phyloP scores from a whole-genome alignment of 2,797 vertebrate genomes.

The Lagocephalus sceleratus region DNA sequence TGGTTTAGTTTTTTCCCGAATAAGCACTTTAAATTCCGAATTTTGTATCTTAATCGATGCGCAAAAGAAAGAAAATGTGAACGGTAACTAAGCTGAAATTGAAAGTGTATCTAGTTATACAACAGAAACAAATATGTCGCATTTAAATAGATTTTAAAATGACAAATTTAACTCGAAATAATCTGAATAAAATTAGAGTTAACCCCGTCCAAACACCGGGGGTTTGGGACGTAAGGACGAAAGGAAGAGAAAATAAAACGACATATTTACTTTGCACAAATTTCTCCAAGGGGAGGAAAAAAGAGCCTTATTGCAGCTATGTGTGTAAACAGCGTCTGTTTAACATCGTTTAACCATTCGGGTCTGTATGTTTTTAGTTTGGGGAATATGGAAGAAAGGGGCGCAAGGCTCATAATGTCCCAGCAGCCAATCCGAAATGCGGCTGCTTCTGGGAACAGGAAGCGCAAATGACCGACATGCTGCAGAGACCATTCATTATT shows the following conservation, averaged over 20 bases:
- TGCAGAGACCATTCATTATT: conserved; percentile 73
- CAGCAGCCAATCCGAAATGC: conserved; percentile 65
- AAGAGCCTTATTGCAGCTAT: conserved; percentile 19
- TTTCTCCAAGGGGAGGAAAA: conserved; percentile 7
- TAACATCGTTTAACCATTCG: conserved; percentile 57
- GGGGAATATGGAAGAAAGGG: conserved; percentile 51
- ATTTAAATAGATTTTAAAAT: too few relatives aligned
- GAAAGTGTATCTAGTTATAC: too few relatives aligned
- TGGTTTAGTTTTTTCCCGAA: too few relatives aligned
- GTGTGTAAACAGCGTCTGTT: conserved; percentile 69
- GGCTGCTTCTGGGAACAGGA: conserved; percentile 66
- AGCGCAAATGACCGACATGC: conserved; percentile 65
- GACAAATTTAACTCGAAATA: too few relatives aligned
- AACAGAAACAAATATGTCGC: too few relatives aligned
- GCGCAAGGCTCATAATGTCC: conserved; percentile 61
- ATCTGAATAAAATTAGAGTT: too few relatives aligned
- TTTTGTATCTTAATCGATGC: too few relatives aligned
- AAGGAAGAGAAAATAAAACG: conserved; percentile 26
- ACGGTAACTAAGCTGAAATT: too few relatives aligned
- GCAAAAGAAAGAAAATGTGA: too few relatives aligned
- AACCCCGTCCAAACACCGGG: too few relatives aligned
- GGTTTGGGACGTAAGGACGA: background rate
- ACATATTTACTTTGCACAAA: conserved; percentile 27
- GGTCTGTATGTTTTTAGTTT: conserved; percentile 58
- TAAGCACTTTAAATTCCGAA: too few relatives aligned